Evolutionary conservation across 2,797 vertebrate genomes (phyloP), one percentile per base, ranked within the genome.

Genomic region (Dromococcyx pavoninus): DNA sequence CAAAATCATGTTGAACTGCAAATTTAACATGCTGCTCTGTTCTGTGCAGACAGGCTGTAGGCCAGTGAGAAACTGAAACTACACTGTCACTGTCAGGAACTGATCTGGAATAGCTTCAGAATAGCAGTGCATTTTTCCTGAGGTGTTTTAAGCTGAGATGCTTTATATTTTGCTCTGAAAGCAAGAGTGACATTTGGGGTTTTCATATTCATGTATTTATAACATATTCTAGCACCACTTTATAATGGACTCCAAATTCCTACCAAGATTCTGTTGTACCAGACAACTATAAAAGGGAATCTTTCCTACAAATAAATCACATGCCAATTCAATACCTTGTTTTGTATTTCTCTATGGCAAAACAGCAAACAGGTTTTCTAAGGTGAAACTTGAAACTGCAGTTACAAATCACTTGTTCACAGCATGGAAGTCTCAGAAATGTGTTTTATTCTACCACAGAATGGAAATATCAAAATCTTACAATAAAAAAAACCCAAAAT

Each of bases 81-180:
- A 18, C 1, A 1, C 7, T 6, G 28, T 22, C 1, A 0, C 56
- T 72, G 44, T 13, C 66, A 75, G 32, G 30, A 50, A 71, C 33
- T 10, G 41, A 41, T 13, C 39, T 5, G 18, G 8, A 86, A 37
- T 8, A 67, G 43, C 21, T 33, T 57, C 33, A 41, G 9, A 66
- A 67, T 30, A 33, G 37, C 50, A 69, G 2, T 0, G 6, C 7
- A 7, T 37, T 78, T 30, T 80, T 71, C 70, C 83, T 54, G 30
- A 33, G 16, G 17, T 82, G 53, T 43, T 95, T 62, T 39, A 65
- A 46, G 7, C 7, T 61, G 58, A 86, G 4, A 19, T 37, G 23
- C 23, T 87, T 62, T 9, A 17, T 25, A 58, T 30, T 69, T 76
- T 57, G 15, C 25, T 86, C 62, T 41, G 62, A 91, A 78, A 81